Evolutionary conservation across 2,797 vertebrate genomes (phyloP).

Genomic region (Takifugu ocellatus): DNA sequence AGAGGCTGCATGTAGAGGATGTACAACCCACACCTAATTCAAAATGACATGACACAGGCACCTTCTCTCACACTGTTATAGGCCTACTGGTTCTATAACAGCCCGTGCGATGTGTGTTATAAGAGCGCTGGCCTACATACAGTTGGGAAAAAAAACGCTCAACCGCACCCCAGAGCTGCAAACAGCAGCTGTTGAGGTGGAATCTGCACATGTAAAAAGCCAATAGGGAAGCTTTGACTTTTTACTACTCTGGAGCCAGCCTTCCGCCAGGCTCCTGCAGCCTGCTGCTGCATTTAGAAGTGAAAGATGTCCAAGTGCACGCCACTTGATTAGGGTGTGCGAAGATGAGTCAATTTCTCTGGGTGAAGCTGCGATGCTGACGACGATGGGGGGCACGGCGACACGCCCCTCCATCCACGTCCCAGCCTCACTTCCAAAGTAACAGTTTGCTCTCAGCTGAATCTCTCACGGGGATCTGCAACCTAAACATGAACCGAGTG

Average conservation of each 20-base stretch:
- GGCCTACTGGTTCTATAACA: constrained; percentile 57
- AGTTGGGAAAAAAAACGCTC: constrained; percentile 56
- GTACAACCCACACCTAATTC: constrained; percentile 37
- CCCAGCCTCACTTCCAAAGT: constrained; percentile 7
- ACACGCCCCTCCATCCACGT: constrained; percentile 47
- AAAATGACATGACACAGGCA: constrained; percentile 49
- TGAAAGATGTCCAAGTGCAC: constrained; percentile 18
- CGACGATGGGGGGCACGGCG: constrained; percentile 24
- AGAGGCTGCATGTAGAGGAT: constrained; percentile 19
- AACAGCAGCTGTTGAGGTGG: constrained; percentile 70
- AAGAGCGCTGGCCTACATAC: constrained; percentile 71
- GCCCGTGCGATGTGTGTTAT: constrained; percentile 57
- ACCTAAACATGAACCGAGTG: constrained; percentile 19
- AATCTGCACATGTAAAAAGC: constrained; percentile 61
- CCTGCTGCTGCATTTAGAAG: constrained; percentile 24
- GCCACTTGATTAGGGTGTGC: constrained; percentile 1
- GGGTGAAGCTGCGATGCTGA: constrained; percentile 21
- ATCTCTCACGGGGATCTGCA: constrained; percentile 6
- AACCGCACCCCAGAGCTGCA: constrained; percentile 73
- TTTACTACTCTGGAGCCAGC: constrained; percentile 33
- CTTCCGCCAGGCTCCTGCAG: constrained; percentile 27
- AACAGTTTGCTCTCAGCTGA: not conserved
- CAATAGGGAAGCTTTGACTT: constrained; percentile 57
- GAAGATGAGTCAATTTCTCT: constrained; percentile 22
- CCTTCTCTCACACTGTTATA: constrained; percentile 30